Percentiles rank a stretch among this genome's conserved stretches.
These are phyloP conservation scores for Galaxea fascicularis DNA, from an alignment of 92 coral and sea anemone genomes.

Conservation along the genomic window DNA sequence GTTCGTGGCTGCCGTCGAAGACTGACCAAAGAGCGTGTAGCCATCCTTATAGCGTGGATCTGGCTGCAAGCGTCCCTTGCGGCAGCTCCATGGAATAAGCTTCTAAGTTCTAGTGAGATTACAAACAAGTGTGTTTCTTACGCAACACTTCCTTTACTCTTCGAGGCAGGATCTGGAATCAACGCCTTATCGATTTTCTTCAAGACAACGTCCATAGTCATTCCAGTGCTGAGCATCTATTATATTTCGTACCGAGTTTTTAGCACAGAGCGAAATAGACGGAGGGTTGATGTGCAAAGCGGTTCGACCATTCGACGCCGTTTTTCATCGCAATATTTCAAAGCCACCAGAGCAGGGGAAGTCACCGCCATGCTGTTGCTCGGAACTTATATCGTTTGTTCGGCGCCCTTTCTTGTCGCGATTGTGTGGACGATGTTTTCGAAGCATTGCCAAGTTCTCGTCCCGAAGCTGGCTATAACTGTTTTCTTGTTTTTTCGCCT, in stretches of 20 bases:
- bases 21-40: constrained; percentile 47
- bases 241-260: constrained; percentile 59
- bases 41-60: constrained; percentile 46
- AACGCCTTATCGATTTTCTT: constrained; percentile 49
- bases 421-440: constrained; percentile 55
- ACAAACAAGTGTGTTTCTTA: neutral
- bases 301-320: constrained; percentile 29
- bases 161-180: constrained; percentile 47
- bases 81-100: constrained; percentile 73
- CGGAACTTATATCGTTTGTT: constrained; percentile 45
- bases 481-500: constrained; percentile 65
- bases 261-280: constrained; percentile 62
- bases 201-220: constrained; percentile 42
- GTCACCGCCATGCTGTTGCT: constrained; percentile 72
- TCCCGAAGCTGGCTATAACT: constrained; percentile 31
- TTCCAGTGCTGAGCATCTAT: constrained; percentile 57
- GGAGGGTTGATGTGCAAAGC: constrained; percentile 57
- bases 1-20: constrained; percentile 57
- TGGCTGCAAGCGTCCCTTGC: constrained; percentile 67
- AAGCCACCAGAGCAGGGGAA: constrained; percentile 59
- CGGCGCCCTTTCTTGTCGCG: constrained; percentile 64
- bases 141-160: constrained; percentile 51
- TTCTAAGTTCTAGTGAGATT: neutral
- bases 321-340: constrained; percentile 56
- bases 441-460: neutral